Conservation (phyloP, 1,140 invertebrate genomes). For the Aphaenogaster floridana region DNA sequence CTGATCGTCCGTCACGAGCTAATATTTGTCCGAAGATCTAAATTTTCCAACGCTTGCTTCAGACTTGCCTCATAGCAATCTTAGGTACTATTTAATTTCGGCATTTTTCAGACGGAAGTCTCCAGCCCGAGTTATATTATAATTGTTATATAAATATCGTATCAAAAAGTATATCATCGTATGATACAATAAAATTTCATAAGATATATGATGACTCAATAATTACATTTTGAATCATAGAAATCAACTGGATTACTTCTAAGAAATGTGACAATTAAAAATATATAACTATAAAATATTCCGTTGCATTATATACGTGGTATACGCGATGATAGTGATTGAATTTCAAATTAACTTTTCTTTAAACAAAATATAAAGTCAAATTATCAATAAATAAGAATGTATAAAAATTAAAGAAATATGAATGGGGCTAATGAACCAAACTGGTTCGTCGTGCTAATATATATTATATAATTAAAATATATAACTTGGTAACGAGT, state of each 20-base stretch:
- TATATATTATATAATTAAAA: too few relatives aligned
- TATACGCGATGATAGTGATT: neutral
- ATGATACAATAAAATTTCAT: neutral
- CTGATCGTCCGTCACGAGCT: neutral
- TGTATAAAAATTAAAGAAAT: neutral
- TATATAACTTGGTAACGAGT: too few relatives aligned
- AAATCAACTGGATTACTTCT: neutral
- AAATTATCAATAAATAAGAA: neutral
- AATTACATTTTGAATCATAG: neutral
- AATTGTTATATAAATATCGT: neutral
- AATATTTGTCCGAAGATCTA: conserved; percentile 43
- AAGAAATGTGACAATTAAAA: neutral
- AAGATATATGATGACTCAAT: neutral
- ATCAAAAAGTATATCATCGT: neutral
- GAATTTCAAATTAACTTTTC: neutral
- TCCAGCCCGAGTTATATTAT: neutral
- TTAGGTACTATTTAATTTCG: neutral
- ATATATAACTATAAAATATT: neutral
- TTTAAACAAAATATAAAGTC: neutral
- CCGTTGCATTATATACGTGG: neutral
- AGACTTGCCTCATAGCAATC: neutral
- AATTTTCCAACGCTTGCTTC: conserved; percentile 33
- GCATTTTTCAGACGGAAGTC: neutral
- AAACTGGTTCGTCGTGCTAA: too few relatives aligned
- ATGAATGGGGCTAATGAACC: too few relatives aligned